Base-by-base conservation (phyloP, 2,888 invertebrate species). In the Thecocarcelia acutangulata region DNA sequence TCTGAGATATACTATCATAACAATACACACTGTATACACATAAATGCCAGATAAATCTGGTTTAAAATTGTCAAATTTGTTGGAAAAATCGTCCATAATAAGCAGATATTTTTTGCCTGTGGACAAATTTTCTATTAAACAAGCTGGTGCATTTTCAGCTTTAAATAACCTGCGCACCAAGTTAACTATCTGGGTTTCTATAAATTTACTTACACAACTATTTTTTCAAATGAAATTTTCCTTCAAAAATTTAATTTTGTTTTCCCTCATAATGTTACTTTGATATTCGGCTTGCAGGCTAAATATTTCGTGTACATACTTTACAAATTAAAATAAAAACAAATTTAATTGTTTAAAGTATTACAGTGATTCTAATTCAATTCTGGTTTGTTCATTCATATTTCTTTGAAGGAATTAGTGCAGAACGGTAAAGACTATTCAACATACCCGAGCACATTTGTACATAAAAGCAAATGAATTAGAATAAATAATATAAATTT, bases 361-460 rank as follows among this genome's bases (percentile, higher is more conserved):
- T 42, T 21, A 42, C n/a, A 28, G 52, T 33, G 33, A 42, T 44
- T 73, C 28, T 64, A 56, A n/a, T 76, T 61, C 21, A 68, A 69
- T 46, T 68, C 68, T 76, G 52, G 44, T 61, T 58, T 75, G 24
- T 66, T 66, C 56, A 58, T 66, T 75, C 50, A 75, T 66, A 42
- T 24, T 42, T 75, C 66, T 50, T 68, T 76, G 52, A 21, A 19
- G 64, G 63, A 80, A 80, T 76, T 76, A 76, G 80, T 80, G 80
- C 80, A 72, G 80, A 80, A 80, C 80, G 76, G 17, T 42, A 76
- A 48, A 70, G 72, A 17, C 50, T 50, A 5, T 2, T 46, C n/a
- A 40, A 42, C 24, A 19, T 46, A 69, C 17, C 3, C 9, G 8
- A 33, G 33, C 9, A 33, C 3, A 3, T 9, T 33, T 5, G 4